Base-by-base conservation (phyloP, 2,113 vertebrate genomes). In the Scopus umbretta region DNA sequence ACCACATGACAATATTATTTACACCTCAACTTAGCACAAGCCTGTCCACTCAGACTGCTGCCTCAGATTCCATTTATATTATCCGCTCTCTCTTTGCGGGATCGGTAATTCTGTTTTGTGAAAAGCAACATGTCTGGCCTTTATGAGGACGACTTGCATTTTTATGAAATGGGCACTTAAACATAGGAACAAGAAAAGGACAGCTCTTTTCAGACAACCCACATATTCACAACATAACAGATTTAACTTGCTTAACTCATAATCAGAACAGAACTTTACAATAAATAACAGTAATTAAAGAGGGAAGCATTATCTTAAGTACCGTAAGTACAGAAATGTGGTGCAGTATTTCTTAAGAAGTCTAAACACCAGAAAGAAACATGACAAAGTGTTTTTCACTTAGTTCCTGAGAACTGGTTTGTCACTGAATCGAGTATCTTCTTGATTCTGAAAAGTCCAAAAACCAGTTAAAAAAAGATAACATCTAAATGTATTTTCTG, bases 371-470 rank as follows among this genome's bases (percentile, higher is more conserved):
- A 85, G 70, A 84, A 91, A 76, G 34, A 72, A 72, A 68, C 66
- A 13, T 17, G 32, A 59, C 26, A n/a, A 34, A 53, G 26, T 47
- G 21, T 18, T 92, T 87, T 70, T 66, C 53, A 49, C 34, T 84
- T 43, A 17, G n/a, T 47, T 94, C n/a, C n/a, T 13, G 7, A 52
- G n/a, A 92, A 58, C 30, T 61, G 13, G 3, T 74, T 70, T 76
- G 10, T 53, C 63, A 61, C 17, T 13, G 27, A 93, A 90, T 61
- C 0, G 0, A 59, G 0, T n/a, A 65, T 47, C 38, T 73, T 59
- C 19, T 81, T 61, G 36, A 13, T 56, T 27, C 55, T 73, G 50
- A 49, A 52, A 85, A 78, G 12, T 49, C 9, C 20, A 74, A 81
- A 92, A 73, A 10, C 1, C 14, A 81, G 40, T 25, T 12, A n/a